Evolutionary conservation across 2,888 invertebrate genomes (phyloP).

Genomic region (Drosophila borborema): DNA sequence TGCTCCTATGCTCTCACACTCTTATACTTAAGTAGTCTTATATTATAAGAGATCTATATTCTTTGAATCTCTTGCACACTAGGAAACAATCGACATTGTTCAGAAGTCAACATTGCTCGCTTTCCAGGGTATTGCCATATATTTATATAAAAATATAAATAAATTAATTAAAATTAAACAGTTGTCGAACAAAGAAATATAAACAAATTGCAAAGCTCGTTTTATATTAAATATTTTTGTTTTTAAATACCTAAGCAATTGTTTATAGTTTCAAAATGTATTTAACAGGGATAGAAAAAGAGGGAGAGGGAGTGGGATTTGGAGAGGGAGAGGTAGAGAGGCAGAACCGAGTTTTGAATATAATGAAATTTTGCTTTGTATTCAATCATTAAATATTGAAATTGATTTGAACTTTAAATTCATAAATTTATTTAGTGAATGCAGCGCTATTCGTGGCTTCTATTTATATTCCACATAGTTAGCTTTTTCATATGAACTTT

Average conservation of each 20-base stretch:
- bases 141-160: constrained; percentile 4
- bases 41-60: too few relatives aligned
- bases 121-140: background rate
- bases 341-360: background rate
- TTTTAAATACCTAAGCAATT: constrained; percentile 1
- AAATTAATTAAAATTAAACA: constrained; percentile 43
- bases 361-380: background rate
- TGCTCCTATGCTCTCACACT: background rate
- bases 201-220: constrained; percentile 18
- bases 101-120: background rate
- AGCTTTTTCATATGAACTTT: too few relatives aligned
- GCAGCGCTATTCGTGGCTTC: too few relatives aligned
- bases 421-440: too few relatives aligned
- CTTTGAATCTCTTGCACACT: too few relatives aligned
- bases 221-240: constrained; percentile 1
- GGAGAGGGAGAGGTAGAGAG: background rate
- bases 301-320: too few relatives aligned
- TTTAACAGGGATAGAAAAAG: background rate
- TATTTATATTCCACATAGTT: too few relatives aligned
- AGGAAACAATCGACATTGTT: background rate
- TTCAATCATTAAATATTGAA: constrained; percentile 6
- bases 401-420: background rate
- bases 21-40: background rate
- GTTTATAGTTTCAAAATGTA: background rate
- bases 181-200: constrained; percentile 36